Evolutionary conservation across 2,113 vertebrate species (phyloP).

Genomic region (Archilochus colubris): DNA sequence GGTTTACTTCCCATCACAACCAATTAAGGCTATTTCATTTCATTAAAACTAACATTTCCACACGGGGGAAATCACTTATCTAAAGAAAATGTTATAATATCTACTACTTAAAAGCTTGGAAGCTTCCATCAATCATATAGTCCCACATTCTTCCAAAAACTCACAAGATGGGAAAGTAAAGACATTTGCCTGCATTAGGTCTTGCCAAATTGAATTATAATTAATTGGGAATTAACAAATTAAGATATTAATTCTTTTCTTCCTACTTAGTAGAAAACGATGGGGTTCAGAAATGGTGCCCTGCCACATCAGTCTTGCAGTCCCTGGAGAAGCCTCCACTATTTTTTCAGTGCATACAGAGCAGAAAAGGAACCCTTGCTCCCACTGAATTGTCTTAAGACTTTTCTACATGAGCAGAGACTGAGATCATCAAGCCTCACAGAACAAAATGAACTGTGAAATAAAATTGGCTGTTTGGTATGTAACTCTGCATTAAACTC

Average conservation of each 20-base stretch:
- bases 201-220: slow-evolving; percentile 33
- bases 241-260: background rate
- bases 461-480: background rate
- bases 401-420: background rate
- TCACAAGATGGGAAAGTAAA: slow-evolving; percentile 30
- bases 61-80: slow-evolving; percentile 76
- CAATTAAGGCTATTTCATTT: slow-evolving; percentile 82
- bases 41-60: slow-evolving; percentile 79
- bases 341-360: background rate
- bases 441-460: background rate
- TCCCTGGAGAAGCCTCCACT: background rate
- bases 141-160: slow-evolving; percentile 28
- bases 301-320: background rate
- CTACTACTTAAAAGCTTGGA: slow-evolving; percentile 55
- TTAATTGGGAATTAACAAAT: slow-evolving; percentile 36
- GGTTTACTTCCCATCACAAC: slow-evolving; percentile 81
- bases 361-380: background rate
- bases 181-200: background rate
- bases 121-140: slow-evolving; percentile 40
- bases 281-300: background rate
- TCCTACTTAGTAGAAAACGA: background rate
- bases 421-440: background rate
- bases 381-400: background rate
- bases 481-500: background rate
- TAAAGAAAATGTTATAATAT: slow-evolving; percentile 69